These are phyloP conservation scores for Pandion haliaetus DNA, from an alignment of 2,113 vertebrate species.

Conservation along the genomic window DNA sequence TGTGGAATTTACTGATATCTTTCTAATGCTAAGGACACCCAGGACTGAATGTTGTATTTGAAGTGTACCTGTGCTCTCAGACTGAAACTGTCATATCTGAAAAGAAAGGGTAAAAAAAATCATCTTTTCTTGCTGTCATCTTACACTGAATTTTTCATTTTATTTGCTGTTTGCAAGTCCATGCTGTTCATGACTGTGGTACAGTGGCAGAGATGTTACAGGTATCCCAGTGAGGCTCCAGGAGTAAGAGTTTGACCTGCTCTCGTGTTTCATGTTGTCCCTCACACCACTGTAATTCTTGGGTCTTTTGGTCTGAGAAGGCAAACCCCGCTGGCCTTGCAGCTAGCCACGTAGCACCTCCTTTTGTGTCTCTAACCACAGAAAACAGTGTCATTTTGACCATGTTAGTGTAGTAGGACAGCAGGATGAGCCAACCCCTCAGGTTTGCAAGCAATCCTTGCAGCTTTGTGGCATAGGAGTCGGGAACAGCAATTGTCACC, in stretches of 20 bases:
- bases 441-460: not conserved
- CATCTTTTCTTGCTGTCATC: not conserved
- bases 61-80: not conserved
- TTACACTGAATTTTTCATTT: not conserved
- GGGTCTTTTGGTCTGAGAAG: not conserved
- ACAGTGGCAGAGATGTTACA: not conserved
- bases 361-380: not conserved
- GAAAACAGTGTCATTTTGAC: not conserved
- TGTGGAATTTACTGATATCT: not conserved
- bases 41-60: not conserved
- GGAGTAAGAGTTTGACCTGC: not conserved
- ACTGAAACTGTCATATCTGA: not conserved
- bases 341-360: accelerated
- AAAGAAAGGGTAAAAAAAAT: not conserved
- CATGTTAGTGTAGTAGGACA: not conserved
- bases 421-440: not conserved
- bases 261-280: accelerated
- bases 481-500: not conserved
- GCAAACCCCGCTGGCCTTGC: not conserved
- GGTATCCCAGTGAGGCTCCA: not conserved
- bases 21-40: not conserved
- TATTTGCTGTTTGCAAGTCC: not conserved
- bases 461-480: not conserved
- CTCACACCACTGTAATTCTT: not conserved
- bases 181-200: not conserved